These are phyloP conservation scores for Naja naja DNA, from an alignment of 2,113 vertebrate species.

Conservation along the genomic window DNA sequence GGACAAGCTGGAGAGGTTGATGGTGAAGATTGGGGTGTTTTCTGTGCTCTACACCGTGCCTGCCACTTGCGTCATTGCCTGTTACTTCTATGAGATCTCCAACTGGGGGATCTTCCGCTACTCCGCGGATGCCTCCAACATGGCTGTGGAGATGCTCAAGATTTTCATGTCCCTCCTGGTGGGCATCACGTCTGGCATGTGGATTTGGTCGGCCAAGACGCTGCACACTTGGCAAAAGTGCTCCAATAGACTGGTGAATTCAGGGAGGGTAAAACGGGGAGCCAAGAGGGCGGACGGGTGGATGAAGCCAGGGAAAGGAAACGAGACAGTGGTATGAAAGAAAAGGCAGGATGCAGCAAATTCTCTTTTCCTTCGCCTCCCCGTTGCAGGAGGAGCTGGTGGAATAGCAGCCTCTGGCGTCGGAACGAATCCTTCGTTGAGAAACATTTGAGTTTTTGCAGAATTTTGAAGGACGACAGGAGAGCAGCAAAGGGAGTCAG, in stretches of 20 bases:
- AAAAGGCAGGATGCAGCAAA: not conserved
- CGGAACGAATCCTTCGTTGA: not conserved
- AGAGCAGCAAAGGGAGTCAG: not conserved
- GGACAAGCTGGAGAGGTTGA: conserved; percentile 94
- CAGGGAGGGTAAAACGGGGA: conserved; percentile 82
- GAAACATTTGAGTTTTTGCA: not conserved
- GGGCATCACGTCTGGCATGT: conserved; percentile 98
- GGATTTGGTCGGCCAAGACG: conserved; percentile 99
- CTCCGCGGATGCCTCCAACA: conserved; percentile 86
- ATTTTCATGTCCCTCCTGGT: conserved; percentile 97
- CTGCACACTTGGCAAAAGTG: conserved; percentile 97
- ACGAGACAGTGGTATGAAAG: conserved; percentile 89
- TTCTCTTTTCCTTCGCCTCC: not conserved
- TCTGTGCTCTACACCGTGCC: conserved; percentile 98
- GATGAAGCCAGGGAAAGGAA: conserved; percentile 92
- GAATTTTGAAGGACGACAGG: not conserved
- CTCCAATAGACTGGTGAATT: conserved; percentile 84
- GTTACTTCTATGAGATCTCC: conserved; percentile 96
- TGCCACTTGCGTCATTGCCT: conserved; percentile 94
- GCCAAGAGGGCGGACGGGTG: conserved; percentile 85
- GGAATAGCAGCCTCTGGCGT: not conserved
- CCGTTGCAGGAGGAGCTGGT: conserved; percentile 13
- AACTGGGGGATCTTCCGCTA: conserved; percentile 90
- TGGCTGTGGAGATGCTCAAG: conserved; percentile 95
- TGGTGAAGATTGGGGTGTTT: conserved; percentile 99